A percentile compares a stretch with the other conserved stretches of the same genome.
phyloP scores from a whole-genome alignment of 2,113 vertebrate species.

The Heptranchias perlo region DNA sequence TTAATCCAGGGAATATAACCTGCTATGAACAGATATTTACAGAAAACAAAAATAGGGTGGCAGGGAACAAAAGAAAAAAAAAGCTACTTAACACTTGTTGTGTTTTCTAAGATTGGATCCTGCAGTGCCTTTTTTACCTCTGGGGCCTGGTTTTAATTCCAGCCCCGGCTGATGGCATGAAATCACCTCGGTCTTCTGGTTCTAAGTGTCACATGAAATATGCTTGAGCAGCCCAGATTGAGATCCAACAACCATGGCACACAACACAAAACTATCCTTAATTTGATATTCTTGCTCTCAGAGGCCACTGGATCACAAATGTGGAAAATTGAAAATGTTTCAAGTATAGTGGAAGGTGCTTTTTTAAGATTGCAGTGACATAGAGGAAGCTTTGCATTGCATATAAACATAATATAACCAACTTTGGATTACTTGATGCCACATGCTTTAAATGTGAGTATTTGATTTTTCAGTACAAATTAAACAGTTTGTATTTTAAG shows the following conservation, averaged over 20 bases:
- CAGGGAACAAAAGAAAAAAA: background rate
- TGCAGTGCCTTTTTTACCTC: background rate
- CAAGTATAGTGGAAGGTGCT: background rate
- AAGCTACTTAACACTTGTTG: background rate
- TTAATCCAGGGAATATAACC: background rate
- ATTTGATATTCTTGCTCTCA: background rate
- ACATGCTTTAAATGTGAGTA: background rate
- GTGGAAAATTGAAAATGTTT: background rate
- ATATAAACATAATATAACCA: background rate
- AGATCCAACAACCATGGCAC: background rate
- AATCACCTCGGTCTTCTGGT: background rate
- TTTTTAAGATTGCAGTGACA: background rate
- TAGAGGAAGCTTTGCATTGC: background rate
- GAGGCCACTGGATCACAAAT: background rate
- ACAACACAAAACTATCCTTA: background rate
- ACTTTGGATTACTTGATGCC: background rate
- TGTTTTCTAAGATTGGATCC: background rate
- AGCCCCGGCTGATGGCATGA: background rate
- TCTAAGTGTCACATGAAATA: too few species aligned
- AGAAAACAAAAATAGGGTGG: background rate
- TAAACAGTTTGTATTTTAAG: background rate
- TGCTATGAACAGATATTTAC: background rate
- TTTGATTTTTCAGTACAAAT: background rate
- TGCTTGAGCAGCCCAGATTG: background rate
- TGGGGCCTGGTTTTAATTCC: background rate